These are phyloP conservation scores for Lingula anatina DNA, from an alignment of 2,888 invertebrate species.

Conservation along the genomic window DNA sequence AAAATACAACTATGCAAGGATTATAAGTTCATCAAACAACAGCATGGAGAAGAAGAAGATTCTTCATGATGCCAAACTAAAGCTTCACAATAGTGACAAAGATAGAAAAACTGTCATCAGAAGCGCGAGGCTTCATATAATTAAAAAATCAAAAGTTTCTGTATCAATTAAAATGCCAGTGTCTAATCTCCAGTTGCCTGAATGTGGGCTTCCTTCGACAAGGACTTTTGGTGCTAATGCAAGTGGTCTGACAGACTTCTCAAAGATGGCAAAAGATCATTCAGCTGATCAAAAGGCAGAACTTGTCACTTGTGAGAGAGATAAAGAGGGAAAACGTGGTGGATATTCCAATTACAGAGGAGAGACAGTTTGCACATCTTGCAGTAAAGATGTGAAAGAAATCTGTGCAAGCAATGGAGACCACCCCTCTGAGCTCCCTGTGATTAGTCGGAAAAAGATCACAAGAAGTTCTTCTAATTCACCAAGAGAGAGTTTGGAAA, in stretches of 20 bases:
- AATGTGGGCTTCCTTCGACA: too few species aligned
- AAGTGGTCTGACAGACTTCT: neutral
- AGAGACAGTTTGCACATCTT: neutral
- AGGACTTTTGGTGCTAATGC: too few species aligned
- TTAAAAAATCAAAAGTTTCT: conserved; percentile 15
- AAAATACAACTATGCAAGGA: too few species aligned
- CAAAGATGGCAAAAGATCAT: neutral
- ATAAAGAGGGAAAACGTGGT: neutral
- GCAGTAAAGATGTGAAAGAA: neutral
- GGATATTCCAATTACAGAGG: neutral
- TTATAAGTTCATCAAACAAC: too few species aligned
- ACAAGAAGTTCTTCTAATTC: neutral
- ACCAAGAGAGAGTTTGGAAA: neutral
- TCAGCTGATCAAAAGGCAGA: neutral
- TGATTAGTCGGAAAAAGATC: neutral
- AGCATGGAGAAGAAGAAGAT: conserved; percentile 17
- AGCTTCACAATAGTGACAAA: conserved; percentile 32
- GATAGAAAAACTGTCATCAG: conserved; percentile 32
- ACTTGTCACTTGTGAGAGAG: neutral
- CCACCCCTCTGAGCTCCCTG: neutral
- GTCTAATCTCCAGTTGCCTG: neutral
- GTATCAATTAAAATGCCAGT: neutral
- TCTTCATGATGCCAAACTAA: conserved; percentile 29
- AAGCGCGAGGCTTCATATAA: conserved; percentile 28
- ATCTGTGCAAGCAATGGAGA: neutral